A percentile compares a stretch with the other conserved stretches of the same genome.
Evolutionary conservation across 1,140 invertebrate genomes (phyloP).

Genomic region (Cotesia glomerata): DNA sequence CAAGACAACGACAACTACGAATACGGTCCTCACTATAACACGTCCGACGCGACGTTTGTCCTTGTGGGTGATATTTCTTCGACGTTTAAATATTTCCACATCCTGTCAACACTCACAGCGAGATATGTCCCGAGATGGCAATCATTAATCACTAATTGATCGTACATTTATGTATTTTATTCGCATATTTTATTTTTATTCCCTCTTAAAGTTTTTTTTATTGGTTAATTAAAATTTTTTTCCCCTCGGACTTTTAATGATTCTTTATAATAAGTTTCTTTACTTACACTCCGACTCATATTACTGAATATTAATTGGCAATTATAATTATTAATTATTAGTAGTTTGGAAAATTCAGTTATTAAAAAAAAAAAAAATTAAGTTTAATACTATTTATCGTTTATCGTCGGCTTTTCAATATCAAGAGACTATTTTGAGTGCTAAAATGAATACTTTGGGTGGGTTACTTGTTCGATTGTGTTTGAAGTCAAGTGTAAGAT

Average conservation of each 20-base stretch:
- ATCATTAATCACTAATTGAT: conserved; percentile 15
- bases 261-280: no score
- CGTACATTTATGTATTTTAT: not conserved
- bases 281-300: no score
- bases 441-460: conserved; percentile 34
- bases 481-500: conserved; percentile 40
- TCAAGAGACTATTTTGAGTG: not conserved
- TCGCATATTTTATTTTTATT: conserved; percentile 3
- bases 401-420: no score
- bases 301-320: no score
- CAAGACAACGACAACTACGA: no score
- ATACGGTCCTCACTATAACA: no score
- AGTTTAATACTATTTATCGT: not conserved
- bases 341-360: not conserved
- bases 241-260: no score
- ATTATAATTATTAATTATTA: no score
- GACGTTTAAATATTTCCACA: not conserved
- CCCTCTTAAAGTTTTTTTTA: not conserved
- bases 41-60: conserved; percentile 3
- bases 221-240: not conserved
- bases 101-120: not conserved
- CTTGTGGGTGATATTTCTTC: not conserved
- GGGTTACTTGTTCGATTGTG: conserved; percentile 37
- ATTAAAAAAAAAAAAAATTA: not conserved
- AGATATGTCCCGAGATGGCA: not conserved